Evolutionary conservation across 2,888 invertebrate genomes (phyloP), one percentile per base, ranked within the genome.

Genomic region (Chalcosyrphus nemorum): DNA sequence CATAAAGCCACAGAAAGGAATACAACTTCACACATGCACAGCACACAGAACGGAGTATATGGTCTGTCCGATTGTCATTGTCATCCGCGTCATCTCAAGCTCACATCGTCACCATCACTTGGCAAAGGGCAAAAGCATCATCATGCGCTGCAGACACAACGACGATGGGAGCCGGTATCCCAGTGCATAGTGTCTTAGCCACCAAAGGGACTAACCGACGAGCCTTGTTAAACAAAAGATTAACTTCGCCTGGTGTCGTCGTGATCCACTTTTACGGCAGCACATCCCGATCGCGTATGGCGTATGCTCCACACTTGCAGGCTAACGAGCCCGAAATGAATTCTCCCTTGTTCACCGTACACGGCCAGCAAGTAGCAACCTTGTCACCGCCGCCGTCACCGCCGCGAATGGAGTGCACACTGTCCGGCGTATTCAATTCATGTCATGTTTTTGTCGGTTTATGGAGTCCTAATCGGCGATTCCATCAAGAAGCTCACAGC

Each of bases 361-460:
- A 71, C 72, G 61, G 59, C 63, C 84, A 80, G 70, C 80, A 84
- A 84, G 84, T 84, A 84, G 84, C 84, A 78, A 84, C 84, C 84
- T 78, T 80, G 78, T 84, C 84, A 84, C 84, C 68, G 61, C n/a
- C n/a, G n/a, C n/a, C 82, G 72, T 77, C 77, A 72, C 77, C 78
- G 66, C 61, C 82, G 68, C 84, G 84, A 84, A 84, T 75, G 84
- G 84, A 84, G 74, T 70, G 78, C 70, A 80, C 84, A 78, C 74
- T 75, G 74, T 75, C 78, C 71, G 65, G 74, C 84, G 84, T 75
- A 84, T 84, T 84, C 84, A 84, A 84, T 84, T 84, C 84, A 84
- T 91, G 91, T 91, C 91, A 91, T 91, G 91, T 91, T 91, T 91
- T 91, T 91, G 91, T 91, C 91, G 91, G 90, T 91, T 91, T 91